Evolutionary conservation across 1,140 invertebrate species (phyloP).

Genomic region (Platorchestia sp.): DNA sequence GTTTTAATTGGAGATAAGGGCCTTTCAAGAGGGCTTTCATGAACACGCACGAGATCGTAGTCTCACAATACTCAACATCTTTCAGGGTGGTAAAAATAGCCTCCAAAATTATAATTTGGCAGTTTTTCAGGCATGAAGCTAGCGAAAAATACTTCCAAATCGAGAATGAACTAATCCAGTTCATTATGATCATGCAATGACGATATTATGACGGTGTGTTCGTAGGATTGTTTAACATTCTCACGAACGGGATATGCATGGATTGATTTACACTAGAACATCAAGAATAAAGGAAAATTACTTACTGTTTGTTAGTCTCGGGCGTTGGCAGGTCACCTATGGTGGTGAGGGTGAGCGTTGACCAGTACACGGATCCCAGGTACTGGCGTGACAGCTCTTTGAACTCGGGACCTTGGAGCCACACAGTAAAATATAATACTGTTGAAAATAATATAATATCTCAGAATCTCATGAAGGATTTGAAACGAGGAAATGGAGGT

Average conservation of each 20-base stretch:
- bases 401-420: constrained; percentile 75
- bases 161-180: background rate
- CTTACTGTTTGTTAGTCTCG: constrained; percentile 96
- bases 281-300: constrained; percentile 69
- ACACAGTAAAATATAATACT: background rate
- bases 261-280: background rate
- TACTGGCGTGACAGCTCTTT: constrained; percentile 91
- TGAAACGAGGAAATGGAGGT: too few relatives aligned
- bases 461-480: background rate
- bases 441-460: background rate
- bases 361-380: constrained; percentile 95
- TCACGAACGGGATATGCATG: constrained; percentile 14
- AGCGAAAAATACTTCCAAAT: background rate
- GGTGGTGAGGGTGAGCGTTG: constrained; percentile 95
- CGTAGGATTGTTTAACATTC: background rate
- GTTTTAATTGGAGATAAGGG: background rate
- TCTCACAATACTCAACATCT: background rate
- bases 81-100: background rate
- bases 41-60: background rate
- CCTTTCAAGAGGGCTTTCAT: background rate
- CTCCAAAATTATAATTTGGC: background rate
- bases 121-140: constrained; percentile 2
- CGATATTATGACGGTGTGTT: background rate
- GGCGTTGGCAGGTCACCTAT: constrained; percentile 95
- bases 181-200: constrained; percentile 40